phyloP scores from a whole-genome alignment of 2,888 invertebrate species.

The Tenthredo scrophulariae region DNA sequence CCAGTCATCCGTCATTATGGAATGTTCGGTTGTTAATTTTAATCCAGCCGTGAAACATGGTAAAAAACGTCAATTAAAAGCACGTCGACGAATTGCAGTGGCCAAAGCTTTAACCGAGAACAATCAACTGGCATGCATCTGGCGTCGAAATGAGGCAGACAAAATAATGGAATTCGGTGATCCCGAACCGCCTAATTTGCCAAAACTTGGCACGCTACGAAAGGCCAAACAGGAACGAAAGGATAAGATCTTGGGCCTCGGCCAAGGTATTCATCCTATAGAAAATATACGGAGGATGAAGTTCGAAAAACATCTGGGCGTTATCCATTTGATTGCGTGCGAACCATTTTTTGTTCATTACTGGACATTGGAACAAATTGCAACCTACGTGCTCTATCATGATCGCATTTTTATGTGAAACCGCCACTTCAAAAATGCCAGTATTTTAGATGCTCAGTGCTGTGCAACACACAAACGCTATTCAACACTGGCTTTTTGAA shows the following conservation, averaged over 20 bases:
- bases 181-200: constrained; percentile 11
- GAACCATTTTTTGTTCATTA: constrained; percentile 27
- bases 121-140: constrained; percentile 23
- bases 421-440: constrained; percentile 54
- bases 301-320: not conserved
- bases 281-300: constrained; percentile 23
- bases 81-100: constrained; percentile 2
- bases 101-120: constrained; percentile 21
- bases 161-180: constrained; percentile 8
- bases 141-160: constrained; percentile 20
- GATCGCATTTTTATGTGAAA: constrained; percentile 44
- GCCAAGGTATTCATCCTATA: constrained; percentile 25
- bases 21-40: constrained; percentile 25
- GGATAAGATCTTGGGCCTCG: not conserved
- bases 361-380: constrained; percentile 15
- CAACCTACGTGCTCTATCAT: constrained; percentile 12
- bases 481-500: constrained; percentile 57
- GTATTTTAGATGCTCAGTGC: constrained; percentile 58
- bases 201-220: constrained; percentile 19
- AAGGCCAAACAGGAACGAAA: constrained; percentile 11
- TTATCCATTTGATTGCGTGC: constrained; percentile 9
- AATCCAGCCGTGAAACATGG: constrained; percentile 18
- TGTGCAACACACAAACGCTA: constrained; percentile 57
- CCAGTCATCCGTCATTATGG: constrained; percentile 15
- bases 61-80: constrained; percentile 38